These are phyloP conservation scores for Podarcis cretensis DNA, from an alignment of 2,113 vertebrate genomes.

Conservation along the genomic window DNA sequence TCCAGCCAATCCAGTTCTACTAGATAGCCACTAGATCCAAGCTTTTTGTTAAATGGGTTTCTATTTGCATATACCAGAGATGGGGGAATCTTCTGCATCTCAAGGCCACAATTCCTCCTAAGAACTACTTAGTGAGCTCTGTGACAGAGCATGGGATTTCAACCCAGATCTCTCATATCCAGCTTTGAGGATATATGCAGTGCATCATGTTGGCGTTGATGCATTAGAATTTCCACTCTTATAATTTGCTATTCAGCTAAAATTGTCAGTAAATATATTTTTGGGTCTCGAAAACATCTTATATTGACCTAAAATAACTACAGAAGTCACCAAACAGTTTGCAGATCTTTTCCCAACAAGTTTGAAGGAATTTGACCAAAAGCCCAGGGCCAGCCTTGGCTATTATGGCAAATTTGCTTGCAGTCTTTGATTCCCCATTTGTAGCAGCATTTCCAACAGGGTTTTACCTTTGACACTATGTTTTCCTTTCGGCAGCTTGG, in stretches of 20 bases:
- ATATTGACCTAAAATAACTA: not conserved
- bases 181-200: not conserved
- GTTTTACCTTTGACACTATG: slow-evolving; percentile 98
- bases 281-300: not conserved
- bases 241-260: not conserved
- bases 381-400: not conserved
- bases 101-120: too few relatives aligned
- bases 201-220: not conserved
- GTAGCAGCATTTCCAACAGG: not conserved
- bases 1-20: not conserved
- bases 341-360: not conserved
- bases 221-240: not conserved
- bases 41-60: not conserved
- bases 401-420: not conserved
- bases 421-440: not conserved
- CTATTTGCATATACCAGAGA: not conserved
- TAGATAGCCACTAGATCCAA: not conserved
- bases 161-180: not conserved
- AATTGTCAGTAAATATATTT: not conserved
- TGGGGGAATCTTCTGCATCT: not conserved
- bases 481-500: slow-evolving; percentile 95
- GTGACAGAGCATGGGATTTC: not conserved
- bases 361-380: not conserved
- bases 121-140: not conserved
- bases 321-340: not conserved